These are phyloP conservation scores for Stramonita haemastoma DNA, from an alignment of 2,888 invertebrate genomes.

Conservation along the genomic window DNA sequence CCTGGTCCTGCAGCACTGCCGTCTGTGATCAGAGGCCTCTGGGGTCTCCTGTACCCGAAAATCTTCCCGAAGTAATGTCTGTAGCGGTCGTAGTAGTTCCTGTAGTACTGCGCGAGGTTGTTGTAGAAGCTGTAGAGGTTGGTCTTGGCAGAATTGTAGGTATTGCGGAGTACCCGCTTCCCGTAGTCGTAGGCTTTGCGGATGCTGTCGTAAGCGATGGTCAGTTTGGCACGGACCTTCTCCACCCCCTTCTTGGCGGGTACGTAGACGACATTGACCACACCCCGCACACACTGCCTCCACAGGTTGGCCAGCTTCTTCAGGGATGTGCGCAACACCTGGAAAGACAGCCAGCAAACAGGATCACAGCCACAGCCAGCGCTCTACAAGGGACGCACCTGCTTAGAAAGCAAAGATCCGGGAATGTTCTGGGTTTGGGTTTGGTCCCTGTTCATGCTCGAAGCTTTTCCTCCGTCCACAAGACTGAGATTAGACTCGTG, in stretches of 20 bases:
- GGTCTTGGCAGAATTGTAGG: constrained; percentile 39
- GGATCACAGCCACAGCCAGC: too few relatives aligned
- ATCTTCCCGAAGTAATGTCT: constrained; percentile 29
- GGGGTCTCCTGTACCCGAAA: background rate
- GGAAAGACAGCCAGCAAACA: background rate
- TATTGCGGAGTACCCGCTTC: constrained; percentile 39
- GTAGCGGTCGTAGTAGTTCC: constrained; percentile 41
- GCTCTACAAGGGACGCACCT: background rate
- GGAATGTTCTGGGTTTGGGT: too few relatives aligned
- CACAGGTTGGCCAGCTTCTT: constrained; percentile 50
- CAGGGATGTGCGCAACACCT: constrained; percentile 46
- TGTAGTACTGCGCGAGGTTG: constrained; percentile 43
- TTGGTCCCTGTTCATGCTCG: too few relatives aligned
- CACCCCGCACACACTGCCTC: constrained; percentile 46
- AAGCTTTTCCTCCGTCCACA: too few relatives aligned
- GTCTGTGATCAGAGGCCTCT: background rate
- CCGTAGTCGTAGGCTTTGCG: constrained; percentile 53
- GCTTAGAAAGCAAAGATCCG: background rate
- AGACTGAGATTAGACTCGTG: too few relatives aligned
- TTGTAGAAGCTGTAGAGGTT: constrained; percentile 42
- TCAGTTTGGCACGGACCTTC: constrained; percentile 44
- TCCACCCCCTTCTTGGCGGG: constrained; percentile 43
- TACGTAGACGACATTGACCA: constrained; percentile 46
- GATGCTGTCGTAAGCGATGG: constrained; percentile 48
- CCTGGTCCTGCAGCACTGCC: background rate